phyloP scores from a whole-genome alignment of 2,888 invertebrate species.

The Trichogramma dendrolimi region DNA sequence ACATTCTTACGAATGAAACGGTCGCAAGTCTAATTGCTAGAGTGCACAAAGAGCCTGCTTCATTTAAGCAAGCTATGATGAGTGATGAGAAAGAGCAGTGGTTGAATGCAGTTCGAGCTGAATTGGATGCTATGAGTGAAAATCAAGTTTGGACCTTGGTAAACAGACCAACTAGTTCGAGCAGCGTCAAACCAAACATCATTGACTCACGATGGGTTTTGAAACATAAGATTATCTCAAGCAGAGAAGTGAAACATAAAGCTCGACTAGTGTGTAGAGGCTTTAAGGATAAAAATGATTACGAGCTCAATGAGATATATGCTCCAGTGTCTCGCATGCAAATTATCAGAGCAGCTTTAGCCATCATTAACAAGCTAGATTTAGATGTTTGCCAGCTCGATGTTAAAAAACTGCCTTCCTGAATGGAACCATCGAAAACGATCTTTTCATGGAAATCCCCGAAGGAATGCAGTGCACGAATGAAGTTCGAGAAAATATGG shows the following conservation, averaged over 20 bases:
- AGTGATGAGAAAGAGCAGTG: background rate
- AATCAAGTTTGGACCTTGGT: background rate
- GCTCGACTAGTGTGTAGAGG: background rate
- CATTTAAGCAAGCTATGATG: background rate
- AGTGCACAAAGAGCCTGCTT: background rate
- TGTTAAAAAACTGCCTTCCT: no score
- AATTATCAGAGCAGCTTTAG: constrained; percentile 15
- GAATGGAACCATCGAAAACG: no score
- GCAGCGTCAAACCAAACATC: background rate
- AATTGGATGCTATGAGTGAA: background rate
- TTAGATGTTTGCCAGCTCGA: background rate
- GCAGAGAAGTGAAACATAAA: background rate
- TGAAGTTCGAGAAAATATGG: no score
- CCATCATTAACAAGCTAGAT: constrained; percentile 16
- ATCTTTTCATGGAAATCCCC: no score
- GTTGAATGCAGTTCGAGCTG: background rate
- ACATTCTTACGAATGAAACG: background rate
- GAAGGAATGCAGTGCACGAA: no score
- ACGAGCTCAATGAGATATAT: no score
- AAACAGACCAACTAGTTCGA: background rate
- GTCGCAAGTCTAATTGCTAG: background rate
- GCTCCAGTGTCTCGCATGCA: background rate
- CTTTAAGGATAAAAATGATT: background rate
- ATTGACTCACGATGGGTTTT: background rate
- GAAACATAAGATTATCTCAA: background rate